Conservation (phyloP, 2,797 vertebrate genomes). For the Mallotus villosus region DNA sequence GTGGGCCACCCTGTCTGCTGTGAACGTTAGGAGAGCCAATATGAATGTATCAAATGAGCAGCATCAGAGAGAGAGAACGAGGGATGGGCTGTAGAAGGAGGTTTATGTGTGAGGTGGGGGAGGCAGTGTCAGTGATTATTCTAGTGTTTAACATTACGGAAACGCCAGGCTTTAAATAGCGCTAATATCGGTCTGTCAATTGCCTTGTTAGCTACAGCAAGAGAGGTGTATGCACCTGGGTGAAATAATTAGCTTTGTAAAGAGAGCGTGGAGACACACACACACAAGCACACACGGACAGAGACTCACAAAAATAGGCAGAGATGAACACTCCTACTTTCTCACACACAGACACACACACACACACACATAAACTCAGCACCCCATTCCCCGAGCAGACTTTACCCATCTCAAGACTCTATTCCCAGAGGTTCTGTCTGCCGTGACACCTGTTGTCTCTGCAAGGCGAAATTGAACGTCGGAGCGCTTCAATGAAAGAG, state of each 20-base stretch:
- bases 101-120: slow-evolving; percentile 24
- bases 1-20: slow-evolving; percentile 42
- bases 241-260: slow-evolving; percentile 50
- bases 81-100: slow-evolving; percentile 21
- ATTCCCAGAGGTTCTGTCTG: slow-evolving; percentile 55
- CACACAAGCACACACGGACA: slow-evolving; percentile 8
- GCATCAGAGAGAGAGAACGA: slow-evolving; percentile 32
- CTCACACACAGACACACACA: slow-evolving; percentile 29
- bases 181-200: slow-evolving; percentile 67
- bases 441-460: slow-evolving; percentile 57
- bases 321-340: background rate
- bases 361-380: slow-evolving; percentile 23
- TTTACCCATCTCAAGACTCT: slow-evolving; percentile 49
- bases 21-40: slow-evolving; percentile 68
- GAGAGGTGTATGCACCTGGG: slow-evolving; percentile 41
- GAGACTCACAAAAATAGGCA: slow-evolving; percentile 26
- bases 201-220: slow-evolving; percentile 66
- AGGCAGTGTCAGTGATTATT: slow-evolving; percentile 69
- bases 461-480: slow-evolving; percentile 48
- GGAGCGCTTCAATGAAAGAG: slow-evolving; percentile 50
- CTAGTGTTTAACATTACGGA: slow-evolving; percentile 73
- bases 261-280: slow-evolving; percentile 26
- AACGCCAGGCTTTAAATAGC: slow-evolving; percentile 68
- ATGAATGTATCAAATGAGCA: slow-evolving; percentile 64
- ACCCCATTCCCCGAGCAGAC: background rate